Base-by-base conservation (phyloP, 2,888 invertebrate species). In the Diabrotica balteata region DNA sequence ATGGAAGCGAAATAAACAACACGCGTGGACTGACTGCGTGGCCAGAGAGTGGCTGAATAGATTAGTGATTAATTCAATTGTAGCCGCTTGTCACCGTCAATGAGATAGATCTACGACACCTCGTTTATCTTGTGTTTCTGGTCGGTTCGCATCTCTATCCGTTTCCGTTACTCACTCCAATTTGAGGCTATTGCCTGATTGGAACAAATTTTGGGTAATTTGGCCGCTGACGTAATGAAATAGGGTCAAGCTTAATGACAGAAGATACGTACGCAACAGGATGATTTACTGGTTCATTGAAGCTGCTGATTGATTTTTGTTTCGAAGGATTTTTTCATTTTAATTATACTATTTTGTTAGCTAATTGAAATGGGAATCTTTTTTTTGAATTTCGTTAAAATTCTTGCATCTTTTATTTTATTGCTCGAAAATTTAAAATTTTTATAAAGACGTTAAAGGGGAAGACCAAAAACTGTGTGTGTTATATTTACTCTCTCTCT, bases 21-120 rank as follows among this genome's bases (percentile, higher is more conserved):
- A 51, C 51, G 59, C 59, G 61, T 61, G 61, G 52, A 52, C 51
- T 52, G 46, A 52, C 51, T 61, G 61, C 52, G 52, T 61, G 51
- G 61, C 22, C 61, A 50, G 5, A 53, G 51, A 52, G 45, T 44
- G 61, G 52, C 45, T 45, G 55, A 67, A 59, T 64, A 63, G 60
- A 68, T 68, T 59, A 59, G 63, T 60, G 59, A 59, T 68, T 68
- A 68, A 68, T 63, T 68, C 59, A 63, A 63, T 67, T 63, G 63
- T 54, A 47, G 42, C 55, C 55, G n/a, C 50, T 50, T 58, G 63
- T 58, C 63, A 64, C 58, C 63, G 51, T 45, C 46, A 64, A 64
- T 52, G 58, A 64, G 59, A 61, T 61, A 61, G 61, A 64, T 59
- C 51, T 59, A 51, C 58, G 52, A 58, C 58, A 59, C 64, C 63